Base-by-base conservation (phyloP, 2,888 invertebrate species). In the Lomographa bimaculata region DNA sequence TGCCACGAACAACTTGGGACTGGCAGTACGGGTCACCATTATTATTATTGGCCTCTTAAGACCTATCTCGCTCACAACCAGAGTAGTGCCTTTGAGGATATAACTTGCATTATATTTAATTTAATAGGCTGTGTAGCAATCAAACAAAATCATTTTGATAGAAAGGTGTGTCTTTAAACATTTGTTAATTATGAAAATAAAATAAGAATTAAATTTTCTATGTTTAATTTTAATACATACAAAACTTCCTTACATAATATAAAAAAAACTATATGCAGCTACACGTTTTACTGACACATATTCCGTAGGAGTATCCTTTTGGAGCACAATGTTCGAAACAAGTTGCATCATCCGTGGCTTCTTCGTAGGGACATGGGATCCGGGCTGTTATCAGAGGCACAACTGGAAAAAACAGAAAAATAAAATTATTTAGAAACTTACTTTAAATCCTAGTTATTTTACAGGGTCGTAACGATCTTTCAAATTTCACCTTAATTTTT, bases 281-380 rank as follows among this genome's bases (percentile, higher is more conserved):
- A 57, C 89, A 89, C 5, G 61, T 73, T 21, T 68, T 57, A 29
- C 67, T 69, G 26, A 84, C 65, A 45, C 89, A 89, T 12, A 89
- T 49, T 1, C 89, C 89, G 50, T 77, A 80, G 3, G 67, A 60
- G 43, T 89, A 89, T 19, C 89, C 87, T 60, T 84, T 89, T 1
- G 79, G 81, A 6, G 80, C 37, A 44, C 89, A 89, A 43, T 79
- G 84, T 36, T 72, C 68, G 35, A 73, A 68, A 46, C 89, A 89
- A 1, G 67, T 44, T 0, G 36, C 16, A 16, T 79, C 78, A 39
- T 83, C 81, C 0, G 68, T 72, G 0, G 79, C 62, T 33, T 86
- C 86, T 19, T 71, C 70, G 12, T 54, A 60, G 3, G 68, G 49
- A 30, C 89, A 87, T 5, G 42, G 17, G 10, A 82, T 45, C 14